Base-by-base conservation (phyloP, 2,888 invertebrate species). In the Polydrusus cervinus region DNA sequence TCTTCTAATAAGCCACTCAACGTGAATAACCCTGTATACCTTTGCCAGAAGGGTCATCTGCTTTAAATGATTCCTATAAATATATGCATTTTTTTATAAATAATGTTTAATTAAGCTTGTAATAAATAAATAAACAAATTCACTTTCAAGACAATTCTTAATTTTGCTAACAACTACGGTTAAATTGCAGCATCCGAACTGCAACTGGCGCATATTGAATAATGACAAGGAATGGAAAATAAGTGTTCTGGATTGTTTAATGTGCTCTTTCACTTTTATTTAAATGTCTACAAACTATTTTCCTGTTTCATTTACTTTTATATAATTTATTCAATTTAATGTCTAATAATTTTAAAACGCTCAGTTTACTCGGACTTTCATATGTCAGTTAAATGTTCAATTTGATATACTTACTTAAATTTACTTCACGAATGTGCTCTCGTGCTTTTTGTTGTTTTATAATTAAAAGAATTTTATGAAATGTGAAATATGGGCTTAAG, bases 181-280 rank as follows among this genome's bases (percentile, higher is more conserved):
- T 47, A 8, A 47, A 51, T 51, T 51, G 25, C 53, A 53, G 20
- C 53, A 53, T 25, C 25, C 13, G 11, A 34, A 57, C 14, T 57
- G 55, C 55, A 57, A 14, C 30, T 57, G 5, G 3, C 14, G 57
- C 38, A 18, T 18, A 16, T 60, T 60, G 57, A 38, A 60, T 60
- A 60, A 60, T 14, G 57, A 60, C 57, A 60, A 34, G 34, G 38
- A 38, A 60, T 57, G 57, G 34, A 60, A 60, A 60, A 60, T 38
- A 40, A 10, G 38, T 60, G 57, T 60, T 55, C 57, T 60, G 57
- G 57, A 60, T 60, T 60, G 38, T 60, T 60, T 38, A 60, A 60
- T 38, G 8, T 3, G 10, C 57, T 60, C 57, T 60, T 60, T 60
- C 57, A 60, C 57, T 60, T 60, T 60, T 60, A 60, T 60, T 38